These are phyloP conservation scores for Sphenodon punctatus DNA, from an alignment of 2,797 vertebrate genomes.

Conservation along the genomic window DNA sequence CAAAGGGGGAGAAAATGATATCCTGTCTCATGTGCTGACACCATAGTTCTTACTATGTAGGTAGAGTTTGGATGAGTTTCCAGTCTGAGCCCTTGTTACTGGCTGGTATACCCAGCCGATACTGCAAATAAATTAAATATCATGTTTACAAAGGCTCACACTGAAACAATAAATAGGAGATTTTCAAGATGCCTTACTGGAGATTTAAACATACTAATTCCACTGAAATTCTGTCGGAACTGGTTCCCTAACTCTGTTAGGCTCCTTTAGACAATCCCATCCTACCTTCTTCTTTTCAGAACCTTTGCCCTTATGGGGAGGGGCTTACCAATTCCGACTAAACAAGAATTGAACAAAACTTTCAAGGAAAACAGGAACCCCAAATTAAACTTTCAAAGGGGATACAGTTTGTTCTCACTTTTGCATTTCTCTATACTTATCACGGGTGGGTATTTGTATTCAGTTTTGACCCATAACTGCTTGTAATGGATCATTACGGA, in stretches of 20 bases:
- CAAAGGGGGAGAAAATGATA: too few relatives aligned
- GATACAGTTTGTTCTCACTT: neutral
- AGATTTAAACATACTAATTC: too few relatives aligned
- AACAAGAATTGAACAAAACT: neutral
- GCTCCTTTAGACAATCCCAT: neutral
- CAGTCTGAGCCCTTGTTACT: too few relatives aligned
- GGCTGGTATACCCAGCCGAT: too few relatives aligned
- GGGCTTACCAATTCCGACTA: neutral
- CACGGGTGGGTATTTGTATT: too few relatives aligned
- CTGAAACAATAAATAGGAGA: neutral
- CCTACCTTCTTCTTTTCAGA: neutral
- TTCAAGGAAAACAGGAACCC: neutral
- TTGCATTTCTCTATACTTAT: rapidly evolving
- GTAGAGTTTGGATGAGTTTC: too few relatives aligned
- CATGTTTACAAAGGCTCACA: neutral
- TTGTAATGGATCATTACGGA: too few relatives aligned
- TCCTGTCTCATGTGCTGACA: too few relatives aligned
- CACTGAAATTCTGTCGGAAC: too few relatives aligned
- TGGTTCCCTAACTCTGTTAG: neutral
- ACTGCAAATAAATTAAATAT: neutral
- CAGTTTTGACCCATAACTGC: too few relatives aligned
- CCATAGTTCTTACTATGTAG: too few relatives aligned
- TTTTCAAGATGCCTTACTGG: too few relatives aligned
- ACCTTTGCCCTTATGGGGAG: neutral
- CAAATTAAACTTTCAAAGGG: neutral